A percentile compares a stretch with the other conserved stretches of the same genome.
Evolutionary conservation across 2,888 invertebrate species (phyloP).

Genomic region (Tachina grossa): DNA sequence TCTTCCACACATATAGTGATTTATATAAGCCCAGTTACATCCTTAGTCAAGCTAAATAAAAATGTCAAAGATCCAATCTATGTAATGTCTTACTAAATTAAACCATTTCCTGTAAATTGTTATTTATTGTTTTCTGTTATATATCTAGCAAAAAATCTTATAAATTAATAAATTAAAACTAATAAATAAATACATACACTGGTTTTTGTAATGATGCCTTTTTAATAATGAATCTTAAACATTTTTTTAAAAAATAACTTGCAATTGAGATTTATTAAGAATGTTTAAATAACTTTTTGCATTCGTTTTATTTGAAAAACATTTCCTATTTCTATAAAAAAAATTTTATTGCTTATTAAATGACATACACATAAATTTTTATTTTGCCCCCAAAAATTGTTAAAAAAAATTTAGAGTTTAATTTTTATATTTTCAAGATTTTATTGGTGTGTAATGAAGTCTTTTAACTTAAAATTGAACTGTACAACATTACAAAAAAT

Average conservation of each 20-base stretch:
- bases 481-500: neutral
- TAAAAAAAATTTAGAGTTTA: constrained; percentile 55
- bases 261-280: constrained; percentile 46
- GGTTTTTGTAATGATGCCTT: constrained; percentile 25
- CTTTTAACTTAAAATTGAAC: neutral
- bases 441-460: constrained; percentile 16
- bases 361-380: neutral
- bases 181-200: neutral
- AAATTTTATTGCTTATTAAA: constrained; percentile 4
- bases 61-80: neutral
- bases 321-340: constrained; percentile 38
- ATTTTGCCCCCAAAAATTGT: constrained; percentile 37
- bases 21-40: neutral
- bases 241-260: constrained; percentile 36
- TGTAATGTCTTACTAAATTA: neutral
- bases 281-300: neutral
- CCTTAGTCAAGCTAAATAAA: neutral
- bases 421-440: neutral
- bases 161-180: constrained; percentile 28
- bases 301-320: constrained; percentile 5
- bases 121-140: constrained; percentile 24
- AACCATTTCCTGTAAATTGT: constrained; percentile 34
- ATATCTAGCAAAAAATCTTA: constrained; percentile 28
- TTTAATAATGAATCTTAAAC: constrained; percentile 5
- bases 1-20: too few species aligned